Base-by-base conservation (phyloP, 2,113 vertebrate genomes). In the Hymenochirus boettgeri region DNA sequence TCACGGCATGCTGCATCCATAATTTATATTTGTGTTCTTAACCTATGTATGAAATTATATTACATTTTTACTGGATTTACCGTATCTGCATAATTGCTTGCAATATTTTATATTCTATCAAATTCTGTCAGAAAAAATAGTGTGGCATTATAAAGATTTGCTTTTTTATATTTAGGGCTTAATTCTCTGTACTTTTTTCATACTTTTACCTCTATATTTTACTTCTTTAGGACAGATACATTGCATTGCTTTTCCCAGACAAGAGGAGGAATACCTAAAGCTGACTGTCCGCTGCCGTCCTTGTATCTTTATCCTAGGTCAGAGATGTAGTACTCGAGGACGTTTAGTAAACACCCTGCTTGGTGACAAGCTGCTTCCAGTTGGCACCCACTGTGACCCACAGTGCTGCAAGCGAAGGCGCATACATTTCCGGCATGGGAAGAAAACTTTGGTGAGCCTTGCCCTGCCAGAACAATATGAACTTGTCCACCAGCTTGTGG, bases 381-480 rank as follows among this genome's bases (percentile, higher is more conserved):
- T 83, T 47, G 63, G 63, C 61, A 73, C 62, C 21, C 76, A 83
- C 51, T 84, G 86, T 33, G 69, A 60, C 1, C 87, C 69, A 76
- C 75, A 64, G 65, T 75, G 76, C 7, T 98, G 95, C 69, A 87
- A 89, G 81, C 83, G 92, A 39, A 83, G 96, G 18, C 92, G 94
- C 39, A 81, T 98, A 51, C 92, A 83, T 42, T 93, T 98, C 73
- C 91, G 91, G 0, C 89, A 97, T 1, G 96, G 95, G 4, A 81
- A 86, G 0, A 91, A 88, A 69, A 91, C 91, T 0, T 83, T 88
- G 10, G 74, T 97, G 21, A 97, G 94, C 75, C 71, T 98, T 70
- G 93, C 92, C 0, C 86, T 98, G 59, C 94, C 96, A 0, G 93
- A 90, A 58, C 95, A 97, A 72, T 99, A 92, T 9, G 95, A 98